These are phyloP conservation scores for Drosophila imparisetae DNA, from an alignment of 2,888 invertebrate genomes.

Conservation along the genomic window DNA sequence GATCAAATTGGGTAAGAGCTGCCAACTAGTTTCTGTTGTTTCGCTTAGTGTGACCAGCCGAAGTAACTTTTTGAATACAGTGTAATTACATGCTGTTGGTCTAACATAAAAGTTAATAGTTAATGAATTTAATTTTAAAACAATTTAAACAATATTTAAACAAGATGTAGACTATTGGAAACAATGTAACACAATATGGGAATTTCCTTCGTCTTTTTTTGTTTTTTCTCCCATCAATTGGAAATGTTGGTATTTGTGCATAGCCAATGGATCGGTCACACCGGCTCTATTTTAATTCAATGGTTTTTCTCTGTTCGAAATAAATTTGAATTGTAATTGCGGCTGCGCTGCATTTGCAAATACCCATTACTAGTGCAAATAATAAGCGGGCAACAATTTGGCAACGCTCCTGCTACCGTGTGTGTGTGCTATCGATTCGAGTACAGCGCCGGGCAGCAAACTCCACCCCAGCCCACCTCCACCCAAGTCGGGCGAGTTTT, in stretches of 20 bases:
- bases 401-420: conserved; percentile 4
- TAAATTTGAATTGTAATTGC: conserved; percentile 29
- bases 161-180: background rate
- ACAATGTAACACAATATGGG: background rate
- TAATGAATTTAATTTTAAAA: background rate
- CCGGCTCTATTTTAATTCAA: conserved; percentile 29
- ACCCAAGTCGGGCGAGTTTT: conserved; percentile 47
- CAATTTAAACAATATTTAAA: background rate
- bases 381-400: conserved; percentile 4
- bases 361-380: conserved; percentile 3
- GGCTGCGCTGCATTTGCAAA: conserved; percentile 10
- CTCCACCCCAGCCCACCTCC: conserved; percentile 2
- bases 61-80: background rate
- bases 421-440: conserved; percentile 11
- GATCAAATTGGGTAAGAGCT: conserved; percentile 1
- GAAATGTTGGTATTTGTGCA: conserved; percentile 18
- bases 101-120: background rate
- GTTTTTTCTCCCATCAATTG: background rate
- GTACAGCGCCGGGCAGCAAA: conserved; percentile 1
- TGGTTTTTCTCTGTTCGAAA: conserved; percentile 42
- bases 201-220: too few species aligned
- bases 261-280: conserved; percentile 33
- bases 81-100: background rate
- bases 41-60: background rate
- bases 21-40: background rate